These are phyloP conservation scores for Caenorhabditis tropicalis DNA, from an alignment of 1,140 invertebrate species.

Conservation along the genomic window DNA sequence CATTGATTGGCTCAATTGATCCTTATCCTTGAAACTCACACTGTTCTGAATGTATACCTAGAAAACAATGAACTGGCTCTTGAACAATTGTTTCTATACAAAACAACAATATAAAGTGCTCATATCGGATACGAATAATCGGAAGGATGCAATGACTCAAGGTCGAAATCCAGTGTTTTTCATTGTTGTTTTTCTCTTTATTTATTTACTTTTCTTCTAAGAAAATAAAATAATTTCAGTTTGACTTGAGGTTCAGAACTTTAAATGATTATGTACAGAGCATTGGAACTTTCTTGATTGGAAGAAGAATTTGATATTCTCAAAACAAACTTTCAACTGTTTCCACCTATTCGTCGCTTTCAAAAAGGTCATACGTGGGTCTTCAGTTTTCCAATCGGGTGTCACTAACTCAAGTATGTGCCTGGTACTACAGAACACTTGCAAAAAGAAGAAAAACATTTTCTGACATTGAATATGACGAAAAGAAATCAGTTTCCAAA, in stretches of 20 bases:
- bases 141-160: background rate
- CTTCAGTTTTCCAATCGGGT: background rate
- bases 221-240: background rate
- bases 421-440: background rate
- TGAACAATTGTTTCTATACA: too few species aligned
- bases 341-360: background rate
- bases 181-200: background rate
- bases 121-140: background rate
- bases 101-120: background rate
- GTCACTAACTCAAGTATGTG: constrained; percentile 34
- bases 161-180: constrained; percentile 24
- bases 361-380: background rate
- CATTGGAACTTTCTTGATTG: background rate
- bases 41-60: background rate
- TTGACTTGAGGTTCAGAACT: too few species aligned
- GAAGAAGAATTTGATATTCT: background rate
- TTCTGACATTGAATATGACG: background rate
- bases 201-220: background rate
- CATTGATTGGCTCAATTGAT: background rate
- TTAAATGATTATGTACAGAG: background rate
- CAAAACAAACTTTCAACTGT: background rate
- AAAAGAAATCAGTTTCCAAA: too few species aligned
- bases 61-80: background rate
- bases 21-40: constrained; percentile 10
- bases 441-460: background rate